phyloP scores from a whole-genome alignment of 1,140 invertebrate genomes.

The Caenorhabditis latens region DNA sequence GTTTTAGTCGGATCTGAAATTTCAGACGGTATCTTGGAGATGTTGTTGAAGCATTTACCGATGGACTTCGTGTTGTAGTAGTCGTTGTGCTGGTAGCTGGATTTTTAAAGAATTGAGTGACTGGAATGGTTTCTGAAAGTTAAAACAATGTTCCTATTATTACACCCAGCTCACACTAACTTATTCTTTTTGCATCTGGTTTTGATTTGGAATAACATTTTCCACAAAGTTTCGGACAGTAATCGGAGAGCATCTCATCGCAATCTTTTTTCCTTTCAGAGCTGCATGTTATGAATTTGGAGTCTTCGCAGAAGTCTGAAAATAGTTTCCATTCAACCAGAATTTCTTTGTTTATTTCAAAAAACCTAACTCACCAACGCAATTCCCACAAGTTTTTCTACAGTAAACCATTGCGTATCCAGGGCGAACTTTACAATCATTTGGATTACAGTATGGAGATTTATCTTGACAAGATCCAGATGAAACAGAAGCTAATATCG shows the following conservation, averaged over 20 bases:
- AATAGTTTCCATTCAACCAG: too few species aligned
- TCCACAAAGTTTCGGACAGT: slow-evolving; percentile 63
- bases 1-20: slow-evolving; percentile 16
- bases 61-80: background rate
- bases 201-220: slow-evolving; percentile 33
- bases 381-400: slow-evolving; percentile 64
- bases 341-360: too few species aligned
- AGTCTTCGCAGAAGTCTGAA: slow-evolving; percentile 61
- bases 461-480: slow-evolving; percentile 59
- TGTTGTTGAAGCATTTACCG: background rate
- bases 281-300: slow-evolving; percentile 60
- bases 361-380: slow-evolving; percentile 19
- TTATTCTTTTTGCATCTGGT: background rate
- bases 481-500: background rate
- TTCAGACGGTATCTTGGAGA: background rate
- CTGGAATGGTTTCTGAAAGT: slow-evolving; percentile 14
- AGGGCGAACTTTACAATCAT: slow-evolving; percentile 61
- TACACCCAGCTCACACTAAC: background rate
- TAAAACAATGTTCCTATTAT: background rate
- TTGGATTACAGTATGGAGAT: slow-evolving; percentile 65
- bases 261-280: slow-evolving; percentile 58
- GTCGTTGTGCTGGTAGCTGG: background rate
- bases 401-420: slow-evolving; percentile 66
- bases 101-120: slow-evolving; percentile 24
- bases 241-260: slow-evolving; percentile 61